Evolutionary conservation across 2,113 vertebrate species (phyloP), one percentile per base, ranked within the genome.

Genomic region (Podarcis raffonei): DNA sequence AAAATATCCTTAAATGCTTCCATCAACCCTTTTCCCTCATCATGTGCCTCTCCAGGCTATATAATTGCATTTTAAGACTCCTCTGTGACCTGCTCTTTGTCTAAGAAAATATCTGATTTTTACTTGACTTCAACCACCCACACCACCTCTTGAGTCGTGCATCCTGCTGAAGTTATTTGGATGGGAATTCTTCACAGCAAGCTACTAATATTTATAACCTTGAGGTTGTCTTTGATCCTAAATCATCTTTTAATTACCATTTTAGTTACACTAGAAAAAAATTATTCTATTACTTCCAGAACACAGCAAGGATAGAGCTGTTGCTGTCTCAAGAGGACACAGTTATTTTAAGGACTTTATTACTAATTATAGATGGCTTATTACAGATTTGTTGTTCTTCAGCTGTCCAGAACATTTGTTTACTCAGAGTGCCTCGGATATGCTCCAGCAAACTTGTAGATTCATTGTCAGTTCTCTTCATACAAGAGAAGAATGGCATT

Each of bases 211-310:
- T 95, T 95, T 95, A 94, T 95, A 95, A 96, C 91, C 94, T 95
- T 94, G 89, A 95, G 89, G 65, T 93, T 96, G 90, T 84, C 95
- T 96, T 96, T 97, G 94, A 95, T 96, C 90, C 89, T 95, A 94
- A 95, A 96, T 95, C 87, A 96, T 89, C 90, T 95, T 97, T 97
- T 94, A 96, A 95, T 96, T 97, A 93, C 86, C 57, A 87, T 92
- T 93, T 95, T 94, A 95, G 95, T 94, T 96, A 92, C 83, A 89
- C 0, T 91, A 84, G 84, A 81, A 87, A 81, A 88, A 57, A 1
- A 53, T 12, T 0, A 87, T 92, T 94, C 89, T 93, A 76, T 96
- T 93, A 85, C 93, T 96, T 96, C 84, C 86, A 94, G 83, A 94
- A 90, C 91, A 94, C 32, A 94, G 87, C 83, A 92, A 93, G 90